These are phyloP conservation scores for Otus scops DNA, from an alignment of 2,797 vertebrate genomes.

Conservation along the genomic window DNA sequence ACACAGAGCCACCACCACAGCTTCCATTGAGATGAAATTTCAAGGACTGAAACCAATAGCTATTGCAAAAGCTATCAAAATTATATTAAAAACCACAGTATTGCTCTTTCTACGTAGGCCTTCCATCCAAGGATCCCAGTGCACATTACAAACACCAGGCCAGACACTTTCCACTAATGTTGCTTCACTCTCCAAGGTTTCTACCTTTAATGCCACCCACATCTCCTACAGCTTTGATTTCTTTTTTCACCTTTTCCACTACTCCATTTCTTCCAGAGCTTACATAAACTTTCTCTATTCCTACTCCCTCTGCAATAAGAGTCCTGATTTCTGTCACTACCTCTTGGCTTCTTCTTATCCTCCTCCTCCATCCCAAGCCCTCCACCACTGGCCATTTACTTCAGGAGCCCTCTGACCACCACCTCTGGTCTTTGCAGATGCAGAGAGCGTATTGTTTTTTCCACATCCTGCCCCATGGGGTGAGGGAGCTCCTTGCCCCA, in stretches of 20 bases:
- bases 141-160: background rate
- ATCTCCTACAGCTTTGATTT: background rate
- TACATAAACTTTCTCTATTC: background rate
- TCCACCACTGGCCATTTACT: background rate
- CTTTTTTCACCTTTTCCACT: background rate
- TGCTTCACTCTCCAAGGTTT: background rate
- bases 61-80: slow-evolving; percentile 30
- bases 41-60: slow-evolving; percentile 42
- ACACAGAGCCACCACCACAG: background rate
- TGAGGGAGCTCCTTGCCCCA: accelerated
- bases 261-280: background rate
- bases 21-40: slow-evolving; percentile 34
- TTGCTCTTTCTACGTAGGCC: background rate
- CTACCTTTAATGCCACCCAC: background rate
- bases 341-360: background rate
- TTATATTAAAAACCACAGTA: slow-evolving; percentile 15
- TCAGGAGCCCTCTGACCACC: background rate
- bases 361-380: background rate
- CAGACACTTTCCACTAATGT: background rate
- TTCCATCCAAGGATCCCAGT: background rate
- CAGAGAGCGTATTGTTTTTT: background rate
- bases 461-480: accelerated
- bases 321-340: background rate
- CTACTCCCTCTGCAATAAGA: background rate
- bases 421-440: background rate